Evolutionary conservation across 2,113 vertebrate genomes (phyloP).

Genomic region (Collichthys lucidus): DNA sequence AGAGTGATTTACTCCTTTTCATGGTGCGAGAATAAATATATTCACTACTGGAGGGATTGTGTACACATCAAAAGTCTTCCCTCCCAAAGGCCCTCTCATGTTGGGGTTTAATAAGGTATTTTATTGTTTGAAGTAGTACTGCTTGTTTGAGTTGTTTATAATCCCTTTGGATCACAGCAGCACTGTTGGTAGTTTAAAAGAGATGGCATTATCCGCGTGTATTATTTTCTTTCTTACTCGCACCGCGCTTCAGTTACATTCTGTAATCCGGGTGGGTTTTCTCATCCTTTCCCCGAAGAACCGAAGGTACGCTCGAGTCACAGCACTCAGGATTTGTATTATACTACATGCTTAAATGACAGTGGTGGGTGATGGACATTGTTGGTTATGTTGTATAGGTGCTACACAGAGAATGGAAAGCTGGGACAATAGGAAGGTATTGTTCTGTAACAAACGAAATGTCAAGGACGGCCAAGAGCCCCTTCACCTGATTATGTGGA

Average conservation of each 20-base stretch:
- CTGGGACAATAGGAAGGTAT: too few relatives aligned
- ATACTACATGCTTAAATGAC: constrained; percentile 3
- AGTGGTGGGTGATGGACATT: background rate
- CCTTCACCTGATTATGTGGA: too few relatives aligned
- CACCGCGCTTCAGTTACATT: constrained; percentile 22
- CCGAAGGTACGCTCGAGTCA: constrained; percentile 35
- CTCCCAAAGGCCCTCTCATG: constrained; percentile 76
- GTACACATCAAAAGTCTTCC: constrained; percentile 78
- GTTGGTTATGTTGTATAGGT: background rate
- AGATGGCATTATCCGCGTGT: constrained; percentile 59
- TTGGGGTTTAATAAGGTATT: constrained; percentile 80
- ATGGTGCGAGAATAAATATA: constrained; percentile 74
- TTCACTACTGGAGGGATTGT: constrained; percentile 77
- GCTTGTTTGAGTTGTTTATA: constrained; percentile 78
- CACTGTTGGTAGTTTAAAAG: constrained; percentile 55
- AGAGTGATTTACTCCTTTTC: constrained; percentile 69
- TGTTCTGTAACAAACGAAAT: too few relatives aligned
- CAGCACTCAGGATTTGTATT: constrained; percentile 16
- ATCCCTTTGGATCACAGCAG: constrained; percentile 73
- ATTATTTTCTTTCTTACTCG: constrained; percentile 42
- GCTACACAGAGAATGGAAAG: background rate
- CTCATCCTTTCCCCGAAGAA: constrained; percentile 37
- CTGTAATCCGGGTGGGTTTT: constrained; percentile 54
- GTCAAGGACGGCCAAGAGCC: too few relatives aligned
- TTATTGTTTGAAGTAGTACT: constrained; percentile 81